Evolutionary conservation across 1,140 invertebrate genomes (phyloP), one percentile per base, ranked within the genome.

Genomic region (Zaprionus ornatus): DNA sequence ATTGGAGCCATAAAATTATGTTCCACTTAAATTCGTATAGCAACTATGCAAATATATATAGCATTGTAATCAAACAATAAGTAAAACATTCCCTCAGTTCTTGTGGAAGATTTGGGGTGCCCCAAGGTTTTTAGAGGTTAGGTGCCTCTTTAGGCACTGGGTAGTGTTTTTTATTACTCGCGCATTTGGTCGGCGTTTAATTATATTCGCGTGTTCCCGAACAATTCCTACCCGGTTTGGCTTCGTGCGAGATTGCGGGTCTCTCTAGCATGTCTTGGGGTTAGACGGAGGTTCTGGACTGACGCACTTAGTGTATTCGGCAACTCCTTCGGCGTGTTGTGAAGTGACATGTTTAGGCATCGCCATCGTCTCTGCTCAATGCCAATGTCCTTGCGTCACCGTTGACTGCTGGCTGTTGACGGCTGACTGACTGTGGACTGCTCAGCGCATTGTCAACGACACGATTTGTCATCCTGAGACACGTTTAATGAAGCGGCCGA

Each of bases 381-480:
- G 79, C 78, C 64, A 32, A 68, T 64, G 75, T 74, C 61, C 21
- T 77, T 42, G 60, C 45, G 66, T 77, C 59, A 66, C 61, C 67
- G 63, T 77, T 75, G 78, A 81, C 37, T 40, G 37, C 37, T 13
- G 37, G 15, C 40, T 45, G 40, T 17, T 45, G 15, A 17, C 40
- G 15, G 4, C 6, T n/a, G 64, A 52, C 71, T 71, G 40, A 64
- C 69, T 35, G n/a, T 29, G 9, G 50, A 64, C 52, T 81, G 79
- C 81, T 82, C 57, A 69, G 73, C 77, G 69, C 71, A 90, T 90
- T 90, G 85, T 90, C 85, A 85, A 77, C 86, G 77, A 80, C 74
- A 90, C 82, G 85, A 90, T 90, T 90, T 90, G 85, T 90, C 85
- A 90, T 68, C 17, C 63, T 74, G 25, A 42, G 70, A 60, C 57